These are phyloP conservation scores for Drosophila ezoana DNA, from an alignment of 2,888 invertebrate species.

Conservation along the genomic window DNA sequence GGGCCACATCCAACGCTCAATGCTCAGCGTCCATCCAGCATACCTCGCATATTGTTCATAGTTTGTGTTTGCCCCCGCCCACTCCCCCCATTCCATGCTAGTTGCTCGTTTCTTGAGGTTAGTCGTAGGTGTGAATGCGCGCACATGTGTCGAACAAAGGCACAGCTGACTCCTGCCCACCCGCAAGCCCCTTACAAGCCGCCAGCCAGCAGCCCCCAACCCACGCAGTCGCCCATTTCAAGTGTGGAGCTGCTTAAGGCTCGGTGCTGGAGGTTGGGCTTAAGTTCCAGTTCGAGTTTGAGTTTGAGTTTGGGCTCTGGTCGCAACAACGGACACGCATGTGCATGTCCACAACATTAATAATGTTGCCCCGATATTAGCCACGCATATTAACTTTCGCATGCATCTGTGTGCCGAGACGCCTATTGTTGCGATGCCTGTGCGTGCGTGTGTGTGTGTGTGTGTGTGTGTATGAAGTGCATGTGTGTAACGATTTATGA, in stretches of 20 bases:
- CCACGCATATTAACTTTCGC: slow-evolving; percentile 74
- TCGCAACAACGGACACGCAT: slow-evolving; percentile 52
- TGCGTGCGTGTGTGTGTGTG: slow-evolving; percentile 3
- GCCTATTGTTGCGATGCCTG: slow-evolving; percentile 1
- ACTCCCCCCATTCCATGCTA: neutral
- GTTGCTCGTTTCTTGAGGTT: slow-evolving; percentile 60
- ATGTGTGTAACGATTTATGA: slow-evolving; percentile 34
- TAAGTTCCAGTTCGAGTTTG: neutral
- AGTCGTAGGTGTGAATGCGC: slow-evolving; percentile 76
- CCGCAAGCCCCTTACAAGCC: neutral
- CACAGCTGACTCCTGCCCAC: slow-evolving; percentile 21
- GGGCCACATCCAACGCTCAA: slow-evolving; percentile 35
- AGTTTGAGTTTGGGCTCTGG: slow-evolving; percentile 1
- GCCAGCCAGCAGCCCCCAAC: neutral
- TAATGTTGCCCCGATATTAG: slow-evolving; percentile 73
- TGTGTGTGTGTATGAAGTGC: slow-evolving; percentile 2
- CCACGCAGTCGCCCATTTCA: slow-evolving; percentile 14
- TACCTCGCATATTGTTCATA: slow-evolving; percentile 33
- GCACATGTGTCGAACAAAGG: slow-evolving; percentile 77
- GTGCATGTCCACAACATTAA: slow-evolving; percentile 71
- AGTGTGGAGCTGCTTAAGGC: slow-evolving; percentile 31
- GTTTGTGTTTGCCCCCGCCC: slow-evolving; percentile 6
- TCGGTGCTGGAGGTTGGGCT: neutral
- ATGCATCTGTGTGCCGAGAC: slow-evolving; percentile 1
- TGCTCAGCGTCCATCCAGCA: slow-evolving; percentile 22